phyloP scores from a whole-genome alignment of 2,113 vertebrate genomes.

The Salminus brasiliensis region DNA sequence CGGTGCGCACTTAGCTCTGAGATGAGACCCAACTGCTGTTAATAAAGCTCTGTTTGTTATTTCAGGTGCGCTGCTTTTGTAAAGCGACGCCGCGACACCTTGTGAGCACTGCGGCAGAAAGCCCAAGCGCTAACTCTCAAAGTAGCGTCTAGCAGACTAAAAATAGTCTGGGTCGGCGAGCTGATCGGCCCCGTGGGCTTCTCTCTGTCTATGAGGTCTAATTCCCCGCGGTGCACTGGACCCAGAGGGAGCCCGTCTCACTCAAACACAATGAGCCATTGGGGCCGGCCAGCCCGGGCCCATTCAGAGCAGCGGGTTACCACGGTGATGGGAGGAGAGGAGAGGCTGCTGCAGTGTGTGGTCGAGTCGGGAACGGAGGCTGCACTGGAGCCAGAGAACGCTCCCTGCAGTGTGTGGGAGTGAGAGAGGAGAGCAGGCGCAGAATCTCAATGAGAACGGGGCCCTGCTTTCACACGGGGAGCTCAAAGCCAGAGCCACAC shows the following conservation, averaged over 20 bases:
- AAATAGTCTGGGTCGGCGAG: no score
- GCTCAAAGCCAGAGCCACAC: conserved; percentile 15
- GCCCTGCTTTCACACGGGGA: conserved; percentile 48
- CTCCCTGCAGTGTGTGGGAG: conserved; percentile 67
- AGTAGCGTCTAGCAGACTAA: not conserved
- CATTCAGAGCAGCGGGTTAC: conserved; percentile 11
- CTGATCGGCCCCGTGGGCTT: no score
- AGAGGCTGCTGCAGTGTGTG: conserved; percentile 33
- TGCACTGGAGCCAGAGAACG: conserved; percentile 33
- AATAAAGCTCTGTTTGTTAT: not conserved
- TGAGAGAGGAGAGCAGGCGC: conserved; percentile 63
- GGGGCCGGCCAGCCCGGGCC: not conserved
- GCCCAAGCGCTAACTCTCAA: not conserved
- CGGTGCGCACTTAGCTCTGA: not conserved
- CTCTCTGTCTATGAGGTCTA: not conserved
- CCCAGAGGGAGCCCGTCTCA: not conserved
- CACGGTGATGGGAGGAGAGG: conserved; percentile 18
- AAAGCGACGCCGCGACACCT: not conserved
- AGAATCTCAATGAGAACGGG: conserved; percentile 75
- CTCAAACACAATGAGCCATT: not conserved
- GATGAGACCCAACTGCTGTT: not conserved
- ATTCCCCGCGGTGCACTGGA: not conserved
- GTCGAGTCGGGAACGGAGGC: conserved; percentile 33
- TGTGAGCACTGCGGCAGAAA: not conserved
- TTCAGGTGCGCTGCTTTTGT: not conserved